Evolutionary conservation across 2,113 vertebrate species (phyloP).

Genomic region (Colaptes auratus): DNA sequence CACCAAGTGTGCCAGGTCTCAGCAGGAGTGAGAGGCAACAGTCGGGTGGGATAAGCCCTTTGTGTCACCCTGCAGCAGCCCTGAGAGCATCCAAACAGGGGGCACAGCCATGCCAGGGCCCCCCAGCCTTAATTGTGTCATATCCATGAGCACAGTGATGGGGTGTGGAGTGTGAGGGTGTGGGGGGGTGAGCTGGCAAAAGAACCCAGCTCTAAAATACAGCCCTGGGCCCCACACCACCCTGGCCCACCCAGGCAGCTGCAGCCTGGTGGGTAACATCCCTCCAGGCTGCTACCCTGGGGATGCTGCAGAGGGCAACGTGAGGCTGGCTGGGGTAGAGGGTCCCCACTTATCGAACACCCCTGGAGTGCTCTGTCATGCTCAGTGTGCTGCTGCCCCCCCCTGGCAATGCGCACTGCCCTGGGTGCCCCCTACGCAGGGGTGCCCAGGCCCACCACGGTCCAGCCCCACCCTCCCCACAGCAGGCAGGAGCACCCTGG

Average conservation of each 20-base stretch:
- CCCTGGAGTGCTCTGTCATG: not conserved
- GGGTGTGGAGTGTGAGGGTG: not conserved
- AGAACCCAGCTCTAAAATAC: fast-evolving
- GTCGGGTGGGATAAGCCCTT: not conserved
- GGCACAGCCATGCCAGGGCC: not conserved
- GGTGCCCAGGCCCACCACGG: too few relatives aligned
- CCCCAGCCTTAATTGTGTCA: not conserved
- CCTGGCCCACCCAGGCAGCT: fast-evolving
- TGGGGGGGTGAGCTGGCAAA: not conserved
- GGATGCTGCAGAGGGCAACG: not conserved
- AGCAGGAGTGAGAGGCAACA: not conserved
- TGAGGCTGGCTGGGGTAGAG: not conserved
- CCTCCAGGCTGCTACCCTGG: not conserved
- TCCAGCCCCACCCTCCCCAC: not conserved
- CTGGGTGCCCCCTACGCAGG: not conserved
- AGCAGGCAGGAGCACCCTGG: fast-evolving
- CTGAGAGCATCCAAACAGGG: not conserved
- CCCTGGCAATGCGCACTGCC: not conserved
- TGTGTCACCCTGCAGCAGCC: not conserved
- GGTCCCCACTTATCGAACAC: not conserved
- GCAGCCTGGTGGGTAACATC: not conserved
- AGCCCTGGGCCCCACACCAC: not conserved
- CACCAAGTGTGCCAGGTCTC: not conserved
- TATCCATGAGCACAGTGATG: fast-evolving
- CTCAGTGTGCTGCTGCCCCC: slow-evolving; percentile 33